These are phyloP conservation scores for Beroe forskalii DNA, from an alignment of 37 sponge, comb jelly and placozoan species.

Conservation along the genomic window DNA sequence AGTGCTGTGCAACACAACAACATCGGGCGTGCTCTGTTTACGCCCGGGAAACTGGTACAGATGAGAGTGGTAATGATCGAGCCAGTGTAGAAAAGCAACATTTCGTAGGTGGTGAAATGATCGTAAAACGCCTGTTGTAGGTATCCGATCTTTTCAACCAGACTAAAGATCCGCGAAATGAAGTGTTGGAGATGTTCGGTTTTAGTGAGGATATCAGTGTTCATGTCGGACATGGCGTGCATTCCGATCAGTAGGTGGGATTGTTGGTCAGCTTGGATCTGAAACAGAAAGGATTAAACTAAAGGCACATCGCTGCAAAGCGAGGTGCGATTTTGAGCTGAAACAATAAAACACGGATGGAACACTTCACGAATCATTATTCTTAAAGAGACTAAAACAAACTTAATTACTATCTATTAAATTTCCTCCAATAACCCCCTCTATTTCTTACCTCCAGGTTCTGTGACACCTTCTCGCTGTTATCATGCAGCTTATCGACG, in stretches of 20 bases:
- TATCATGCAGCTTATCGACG: constrained; percentile 27
- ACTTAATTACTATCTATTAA: no score
- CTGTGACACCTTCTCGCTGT: neutral
- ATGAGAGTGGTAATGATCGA: neutral
- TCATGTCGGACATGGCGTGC: constrained; percentile 26
- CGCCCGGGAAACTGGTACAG: neutral
- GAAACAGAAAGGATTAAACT: constrained; percentile 11
- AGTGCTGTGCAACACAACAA: neutral
- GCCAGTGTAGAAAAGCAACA: neutral
- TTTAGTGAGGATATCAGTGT: constrained; percentile 27
- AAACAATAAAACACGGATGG: no score
- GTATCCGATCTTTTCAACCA: constrained; percentile 47
- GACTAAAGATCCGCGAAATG: neutral
- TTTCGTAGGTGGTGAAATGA: constrained; percentile 15
- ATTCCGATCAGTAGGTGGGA: neutral
- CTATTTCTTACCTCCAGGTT: constrained; percentile 29
- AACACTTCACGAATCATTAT: no score
- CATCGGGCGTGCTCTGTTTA: neutral
- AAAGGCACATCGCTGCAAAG: no score
- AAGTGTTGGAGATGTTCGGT: constrained; percentile 33
- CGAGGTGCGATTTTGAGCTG: no score
- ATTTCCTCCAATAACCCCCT: no score
- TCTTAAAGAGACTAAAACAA: no score
- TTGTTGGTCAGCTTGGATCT: constrained; percentile 1
- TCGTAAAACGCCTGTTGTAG: constrained; percentile 40